phyloP scores from a whole-genome alignment of 1,140 invertebrate species.

The Drosophila seguyi region DNA sequence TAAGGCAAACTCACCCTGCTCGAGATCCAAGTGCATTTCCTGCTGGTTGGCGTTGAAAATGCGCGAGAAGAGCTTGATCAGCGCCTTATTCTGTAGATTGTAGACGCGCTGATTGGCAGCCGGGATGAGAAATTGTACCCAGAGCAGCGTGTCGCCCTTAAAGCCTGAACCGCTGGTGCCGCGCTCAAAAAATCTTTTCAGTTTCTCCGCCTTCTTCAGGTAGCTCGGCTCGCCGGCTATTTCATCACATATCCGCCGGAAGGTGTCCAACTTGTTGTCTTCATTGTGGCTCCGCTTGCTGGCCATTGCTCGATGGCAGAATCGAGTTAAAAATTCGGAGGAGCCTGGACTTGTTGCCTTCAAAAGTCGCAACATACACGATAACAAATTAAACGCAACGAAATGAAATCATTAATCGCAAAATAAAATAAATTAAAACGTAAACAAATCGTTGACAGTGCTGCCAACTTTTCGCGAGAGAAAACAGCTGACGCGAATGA shows the following conservation, averaged over 20 bases:
- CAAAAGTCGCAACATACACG: constrained; percentile 1
- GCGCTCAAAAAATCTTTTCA: constrained; percentile 87
- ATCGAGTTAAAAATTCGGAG: constrained; percentile 1
- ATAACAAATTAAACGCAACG: constrained; percentile 18
- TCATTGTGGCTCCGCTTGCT: constrained; percentile 77
- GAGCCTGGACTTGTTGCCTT: not conserved
- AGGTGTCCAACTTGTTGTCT: constrained; percentile 92
- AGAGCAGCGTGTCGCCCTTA: constrained; percentile 91
- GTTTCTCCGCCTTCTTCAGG: constrained; percentile 91
- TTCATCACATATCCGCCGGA: constrained; percentile 91
- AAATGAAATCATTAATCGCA: constrained; percentile 14
- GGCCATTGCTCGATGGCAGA: constrained; percentile 29
- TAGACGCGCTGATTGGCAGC: constrained; percentile 93
- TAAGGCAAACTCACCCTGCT: constrained; percentile 86
- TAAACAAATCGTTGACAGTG: not conserved
- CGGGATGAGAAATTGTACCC: constrained; percentile 94
- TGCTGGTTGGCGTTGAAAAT: constrained; percentile 91
- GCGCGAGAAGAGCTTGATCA: constrained; percentile 94
- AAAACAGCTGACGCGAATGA: not conserved
- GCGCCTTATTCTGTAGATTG: constrained; percentile 96
- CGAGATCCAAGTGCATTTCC: constrained; percentile 94
- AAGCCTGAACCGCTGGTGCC: constrained; percentile 87
- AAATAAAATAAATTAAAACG: not conserved
- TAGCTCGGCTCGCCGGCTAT: constrained; percentile 92
- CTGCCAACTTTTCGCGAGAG: not conserved